Conservation (phyloP, 1,140 invertebrate species). For the Nilaparvata lugens region DNA sequence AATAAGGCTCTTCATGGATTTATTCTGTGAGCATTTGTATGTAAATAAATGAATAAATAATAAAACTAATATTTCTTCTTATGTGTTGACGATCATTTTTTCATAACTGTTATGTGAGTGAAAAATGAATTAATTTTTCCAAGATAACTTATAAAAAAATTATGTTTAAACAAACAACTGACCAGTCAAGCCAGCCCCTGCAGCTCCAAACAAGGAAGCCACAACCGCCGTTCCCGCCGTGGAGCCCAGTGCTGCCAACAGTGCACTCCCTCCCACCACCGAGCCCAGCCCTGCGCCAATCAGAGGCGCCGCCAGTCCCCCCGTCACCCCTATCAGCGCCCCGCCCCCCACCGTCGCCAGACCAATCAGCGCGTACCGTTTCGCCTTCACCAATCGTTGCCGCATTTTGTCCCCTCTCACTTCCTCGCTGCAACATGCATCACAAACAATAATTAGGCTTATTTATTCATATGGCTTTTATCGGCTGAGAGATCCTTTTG, state of each 20-base stretch:
- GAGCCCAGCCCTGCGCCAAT: conserved; percentile 53
- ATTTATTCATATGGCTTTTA: too few relatives aligned
- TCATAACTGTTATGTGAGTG: too few relatives aligned
- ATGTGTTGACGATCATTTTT: too few relatives aligned
- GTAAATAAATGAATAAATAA: too few relatives aligned
- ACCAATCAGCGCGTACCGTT: conserved; percentile 52
- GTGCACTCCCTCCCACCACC: conserved; percentile 41
- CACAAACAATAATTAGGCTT: not conserved
- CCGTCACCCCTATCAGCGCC: conserved; percentile 53
- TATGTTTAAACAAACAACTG: conserved; percentile 8
- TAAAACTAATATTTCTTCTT: too few relatives aligned
- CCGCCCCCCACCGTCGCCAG: conserved; percentile 55
- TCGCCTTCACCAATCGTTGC: conserved; percentile 45
- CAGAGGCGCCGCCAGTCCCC: conserved; percentile 55
- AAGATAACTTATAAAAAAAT: too few relatives aligned
- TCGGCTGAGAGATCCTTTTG: too few relatives aligned
- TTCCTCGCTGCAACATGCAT: conserved; percentile 32
- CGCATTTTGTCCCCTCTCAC: conserved; percentile 39
- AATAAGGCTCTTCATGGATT: too few relatives aligned
- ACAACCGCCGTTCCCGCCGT: conserved; percentile 52
- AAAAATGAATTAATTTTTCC: too few relatives aligned
- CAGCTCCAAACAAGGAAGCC: conserved; percentile 57
- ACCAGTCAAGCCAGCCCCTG: conserved; percentile 56
- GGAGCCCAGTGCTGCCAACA: conserved; percentile 46
- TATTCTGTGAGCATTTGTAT: too few relatives aligned